These are phyloP conservation scores for Sarcophaga bullata DNA, from an alignment of 1,140 invertebrate species.

Conservation along the genomic window DNA sequence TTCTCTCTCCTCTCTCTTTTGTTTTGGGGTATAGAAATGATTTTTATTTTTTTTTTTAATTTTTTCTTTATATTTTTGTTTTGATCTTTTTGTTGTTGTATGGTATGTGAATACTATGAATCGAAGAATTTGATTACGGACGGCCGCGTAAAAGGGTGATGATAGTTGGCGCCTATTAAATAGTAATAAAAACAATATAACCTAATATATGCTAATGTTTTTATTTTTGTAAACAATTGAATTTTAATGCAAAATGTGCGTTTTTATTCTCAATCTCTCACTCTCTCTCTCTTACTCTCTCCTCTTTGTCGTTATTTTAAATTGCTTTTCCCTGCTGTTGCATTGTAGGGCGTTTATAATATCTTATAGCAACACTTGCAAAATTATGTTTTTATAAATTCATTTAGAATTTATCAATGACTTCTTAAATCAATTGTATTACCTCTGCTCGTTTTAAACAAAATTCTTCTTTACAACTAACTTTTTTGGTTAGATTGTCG, in stretches of 20 bases:
- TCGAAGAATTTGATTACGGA: background rate
- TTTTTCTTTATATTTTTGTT: background rate
- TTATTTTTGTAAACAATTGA: background rate
- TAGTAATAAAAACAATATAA: background rate
- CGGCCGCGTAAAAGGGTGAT: background rate
- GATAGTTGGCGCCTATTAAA: background rate
- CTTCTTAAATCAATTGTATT: background rate
- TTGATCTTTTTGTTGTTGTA: background rate
- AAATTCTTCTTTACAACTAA: background rate
- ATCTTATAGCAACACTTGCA: background rate
- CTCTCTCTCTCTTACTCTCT: background rate
- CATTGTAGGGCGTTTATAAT: background rate
- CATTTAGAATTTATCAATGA: too few species aligned
- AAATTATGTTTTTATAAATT: background rate
- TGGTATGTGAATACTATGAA: background rate
- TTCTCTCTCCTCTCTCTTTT: background rate
- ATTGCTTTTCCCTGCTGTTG: background rate
- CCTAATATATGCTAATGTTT: background rate
- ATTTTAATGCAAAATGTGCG: slow-evolving; percentile 12
- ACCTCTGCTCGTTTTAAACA: background rate
- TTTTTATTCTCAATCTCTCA: background rate
- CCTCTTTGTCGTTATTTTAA: too few species aligned
- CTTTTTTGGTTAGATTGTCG: background rate
- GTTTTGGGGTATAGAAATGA: background rate
- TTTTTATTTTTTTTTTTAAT: background rate